phyloP scores from a whole-genome alignment of 2,113 vertebrate species.

The Piaya cayana region DNA sequence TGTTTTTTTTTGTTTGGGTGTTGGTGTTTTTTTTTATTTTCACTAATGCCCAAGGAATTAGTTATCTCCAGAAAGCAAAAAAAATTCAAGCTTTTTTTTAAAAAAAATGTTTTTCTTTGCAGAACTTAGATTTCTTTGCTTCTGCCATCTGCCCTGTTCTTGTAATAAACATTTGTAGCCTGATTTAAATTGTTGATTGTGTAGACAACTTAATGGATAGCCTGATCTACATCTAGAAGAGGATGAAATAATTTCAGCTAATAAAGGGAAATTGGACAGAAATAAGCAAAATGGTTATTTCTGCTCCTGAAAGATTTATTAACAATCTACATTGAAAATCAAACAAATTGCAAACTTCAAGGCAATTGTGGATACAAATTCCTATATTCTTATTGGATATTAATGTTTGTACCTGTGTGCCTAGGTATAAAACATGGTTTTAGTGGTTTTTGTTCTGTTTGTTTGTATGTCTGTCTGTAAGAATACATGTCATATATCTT shows the following conservation, averaged over 20 bases:
- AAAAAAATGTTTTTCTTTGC: not conserved
- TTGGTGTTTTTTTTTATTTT: not conserved
- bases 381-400: not conserved
- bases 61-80: not conserved
- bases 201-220: not conserved
- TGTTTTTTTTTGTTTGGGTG: too few relatives aligned
- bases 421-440: not conserved
- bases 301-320: not conserved
- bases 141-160: not conserved
- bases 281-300: not conserved
- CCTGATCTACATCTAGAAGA: not conserved
- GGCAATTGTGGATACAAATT: not conserved
- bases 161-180: not conserved
- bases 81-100: not conserved
- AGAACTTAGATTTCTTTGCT: not conserved
- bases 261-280: not conserved
- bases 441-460: not conserved
- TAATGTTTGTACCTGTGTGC: not conserved
- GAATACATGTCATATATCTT: not conserved
- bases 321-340: not conserved
- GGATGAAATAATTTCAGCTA: not conserved
- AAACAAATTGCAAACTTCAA: not conserved
- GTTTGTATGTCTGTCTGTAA: not conserved
- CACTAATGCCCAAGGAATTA: not conserved
- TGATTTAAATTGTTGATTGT: not conserved